Conservation (phyloP, 2,888 invertebrate genomes). For the Daptonema setosum region DNA sequence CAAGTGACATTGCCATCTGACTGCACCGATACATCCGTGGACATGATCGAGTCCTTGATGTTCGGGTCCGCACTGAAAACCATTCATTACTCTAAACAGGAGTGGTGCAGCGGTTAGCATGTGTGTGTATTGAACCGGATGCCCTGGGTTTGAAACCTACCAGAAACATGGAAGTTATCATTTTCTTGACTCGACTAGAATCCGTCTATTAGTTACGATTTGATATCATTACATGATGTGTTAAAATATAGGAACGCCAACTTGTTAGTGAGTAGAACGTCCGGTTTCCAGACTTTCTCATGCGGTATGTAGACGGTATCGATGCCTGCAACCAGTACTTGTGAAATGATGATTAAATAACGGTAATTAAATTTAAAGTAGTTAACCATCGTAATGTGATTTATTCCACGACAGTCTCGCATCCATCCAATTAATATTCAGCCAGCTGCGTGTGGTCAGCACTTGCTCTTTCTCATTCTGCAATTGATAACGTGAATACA, state of each 20-base stretch:
- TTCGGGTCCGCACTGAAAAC: slow-evolving; percentile 29
- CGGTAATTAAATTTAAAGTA: not conserved
- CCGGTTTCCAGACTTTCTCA: slow-evolving; percentile 23
- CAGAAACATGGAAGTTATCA: not conserved
- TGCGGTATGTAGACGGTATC: slow-evolving; percentile 24
- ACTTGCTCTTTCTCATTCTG: slow-evolving; percentile 26
- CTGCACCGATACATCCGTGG: slow-evolving; percentile 32
- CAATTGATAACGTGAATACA: slow-evolving; percentile 19
- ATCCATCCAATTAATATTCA: slow-evolving; percentile 26
- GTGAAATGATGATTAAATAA: not conserved
- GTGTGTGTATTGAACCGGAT: too few species aligned
- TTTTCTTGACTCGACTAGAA: too few species aligned
- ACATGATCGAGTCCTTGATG: slow-evolving; percentile 31
- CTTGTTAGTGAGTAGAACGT: slow-evolving; percentile 25
- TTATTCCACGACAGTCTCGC: slow-evolving; percentile 10
- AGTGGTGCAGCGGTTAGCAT: too few species aligned
- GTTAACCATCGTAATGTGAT: not conserved
- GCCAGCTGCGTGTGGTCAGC: slow-evolving; percentile 23
- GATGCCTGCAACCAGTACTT: slow-evolving; percentile 12
- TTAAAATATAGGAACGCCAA: too few species aligned
- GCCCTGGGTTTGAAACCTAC: not conserved
- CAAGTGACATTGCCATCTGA: slow-evolving; percentile 38
- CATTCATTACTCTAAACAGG: not conserved
- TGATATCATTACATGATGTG: too few species aligned
- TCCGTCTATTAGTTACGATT: too few species aligned